Percentiles rank a stretch among this genome's conserved stretches.
Evolutionary conservation across 2,888 invertebrate species (phyloP).

Genomic region (Trimorus sp.): DNA sequence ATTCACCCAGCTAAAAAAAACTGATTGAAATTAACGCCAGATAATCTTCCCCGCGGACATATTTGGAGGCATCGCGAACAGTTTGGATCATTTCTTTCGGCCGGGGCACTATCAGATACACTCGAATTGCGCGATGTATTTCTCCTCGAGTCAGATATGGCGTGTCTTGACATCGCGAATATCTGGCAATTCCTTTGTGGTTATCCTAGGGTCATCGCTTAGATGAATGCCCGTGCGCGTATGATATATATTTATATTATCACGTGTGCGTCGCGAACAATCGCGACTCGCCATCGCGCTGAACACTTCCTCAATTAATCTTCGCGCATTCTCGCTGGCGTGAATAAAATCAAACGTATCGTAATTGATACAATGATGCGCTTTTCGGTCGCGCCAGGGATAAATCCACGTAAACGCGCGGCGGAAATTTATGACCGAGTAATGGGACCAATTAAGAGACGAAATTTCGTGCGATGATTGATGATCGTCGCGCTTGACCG

Average conservation of each 20-base stretch:
- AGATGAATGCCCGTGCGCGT: constrained; percentile 51
- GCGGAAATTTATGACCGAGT: not conserved
- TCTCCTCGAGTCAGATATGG: constrained; percentile 64
- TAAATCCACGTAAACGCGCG: not conserved
- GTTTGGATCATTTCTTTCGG: constrained; percentile 67
- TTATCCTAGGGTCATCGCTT: constrained; percentile 63
- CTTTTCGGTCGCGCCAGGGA: not conserved
- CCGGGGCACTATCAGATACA: constrained; percentile 68
- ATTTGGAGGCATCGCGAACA: constrained; percentile 61
- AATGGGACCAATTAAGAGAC: constrained; percentile 29
- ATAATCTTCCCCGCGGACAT: constrained; percentile 52
- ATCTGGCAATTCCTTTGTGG: constrained; percentile 73
- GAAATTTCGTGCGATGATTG: constrained; percentile 20
- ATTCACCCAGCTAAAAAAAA: constrained; percentile 21
- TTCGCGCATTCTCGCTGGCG: not conserved
- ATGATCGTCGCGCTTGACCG: constrained; percentile 17
- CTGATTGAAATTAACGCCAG: constrained; percentile 51
- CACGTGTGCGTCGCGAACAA: constrained; percentile 45
- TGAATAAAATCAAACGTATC: constrained; percentile 18
- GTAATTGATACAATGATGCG: constrained; percentile 18
- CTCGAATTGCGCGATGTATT: constrained; percentile 70
- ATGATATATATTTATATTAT: constrained; percentile 62
- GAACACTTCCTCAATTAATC: constrained; percentile 47
- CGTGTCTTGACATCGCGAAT: constrained; percentile 74
- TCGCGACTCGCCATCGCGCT: constrained; percentile 38